phyloP scores from a whole-genome alignment of 2,888 invertebrate species.

The Platerodrilus igneus region DNA sequence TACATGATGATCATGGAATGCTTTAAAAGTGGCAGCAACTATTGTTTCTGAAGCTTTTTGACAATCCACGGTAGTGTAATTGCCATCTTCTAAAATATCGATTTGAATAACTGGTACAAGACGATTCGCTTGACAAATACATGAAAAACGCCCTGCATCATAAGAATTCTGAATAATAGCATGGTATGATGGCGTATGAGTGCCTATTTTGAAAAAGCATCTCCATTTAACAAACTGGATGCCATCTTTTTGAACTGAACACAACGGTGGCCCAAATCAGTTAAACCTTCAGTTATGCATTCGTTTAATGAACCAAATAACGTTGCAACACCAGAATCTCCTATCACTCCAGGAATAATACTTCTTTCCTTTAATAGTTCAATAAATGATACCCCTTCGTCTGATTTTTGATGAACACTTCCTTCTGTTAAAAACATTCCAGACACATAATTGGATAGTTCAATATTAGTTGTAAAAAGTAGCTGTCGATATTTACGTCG shows the following conservation, averaged over 20 bases:
- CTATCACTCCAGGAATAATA: conserved; percentile 58
- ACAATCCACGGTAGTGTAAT: conserved; percentile 56
- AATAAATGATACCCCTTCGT: conserved; percentile 53
- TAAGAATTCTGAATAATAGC: conserved; percentile 58
- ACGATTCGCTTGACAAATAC: conserved; percentile 57
- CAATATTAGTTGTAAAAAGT: conserved; percentile 53
- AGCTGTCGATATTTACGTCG: conserved; percentile 65
- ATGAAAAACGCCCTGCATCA: conserved; percentile 61
- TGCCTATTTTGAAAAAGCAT: conserved; percentile 55
- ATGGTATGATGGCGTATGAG: conserved; percentile 53
- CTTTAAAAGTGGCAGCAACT: conserved; percentile 88
- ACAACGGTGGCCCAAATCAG: conserved; percentile 56
- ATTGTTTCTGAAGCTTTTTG: conserved; percentile 83
- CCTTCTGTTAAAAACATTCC: conserved; percentile 66
- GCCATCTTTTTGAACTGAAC: conserved; percentile 59
- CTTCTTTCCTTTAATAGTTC: conserved; percentile 51
- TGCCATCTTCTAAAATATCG: conserved; percentile 55
- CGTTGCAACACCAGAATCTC: conserved; percentile 61
- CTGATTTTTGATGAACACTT: conserved; percentile 62
- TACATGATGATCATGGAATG: conserved; percentile 90
- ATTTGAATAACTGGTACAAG: conserved; percentile 68
- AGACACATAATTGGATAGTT: conserved; percentile 52
- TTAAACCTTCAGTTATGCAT: conserved; percentile 86
- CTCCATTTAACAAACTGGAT: conserved; percentile 65
- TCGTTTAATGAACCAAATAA: conserved; percentile 64